These are phyloP conservation scores for Xanthia togata DNA, from an alignment of 2,888 invertebrate species.

Conservation along the genomic window DNA sequence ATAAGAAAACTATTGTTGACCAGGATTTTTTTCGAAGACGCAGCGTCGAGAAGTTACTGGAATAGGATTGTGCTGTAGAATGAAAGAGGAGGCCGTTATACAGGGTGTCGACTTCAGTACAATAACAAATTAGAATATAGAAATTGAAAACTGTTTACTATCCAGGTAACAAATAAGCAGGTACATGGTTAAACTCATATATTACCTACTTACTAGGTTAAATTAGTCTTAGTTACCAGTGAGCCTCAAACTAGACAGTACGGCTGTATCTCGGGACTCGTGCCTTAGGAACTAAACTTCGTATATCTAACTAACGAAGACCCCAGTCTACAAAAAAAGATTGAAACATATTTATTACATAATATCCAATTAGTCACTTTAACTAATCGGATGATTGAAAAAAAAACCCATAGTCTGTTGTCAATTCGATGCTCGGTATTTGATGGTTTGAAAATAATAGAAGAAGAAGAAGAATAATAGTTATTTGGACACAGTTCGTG, in stretches of 20 bases:
- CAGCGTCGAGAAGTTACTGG: background rate
- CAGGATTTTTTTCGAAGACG: background rate
- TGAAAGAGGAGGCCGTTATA: background rate
- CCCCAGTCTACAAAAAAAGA: background rate
- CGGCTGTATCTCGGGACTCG: background rate
- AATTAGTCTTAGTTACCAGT: background rate
- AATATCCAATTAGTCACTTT: background rate
- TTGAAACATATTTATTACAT: background rate
- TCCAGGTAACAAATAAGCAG: background rate
- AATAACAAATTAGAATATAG: background rate
- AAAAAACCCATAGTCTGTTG: background rate
- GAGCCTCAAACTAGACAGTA: background rate
- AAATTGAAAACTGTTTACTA: background rate
- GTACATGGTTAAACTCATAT: background rate
- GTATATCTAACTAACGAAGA: background rate
- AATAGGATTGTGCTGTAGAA: background rate
- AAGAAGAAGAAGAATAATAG: too few relatives aligned
- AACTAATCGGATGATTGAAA: background rate
- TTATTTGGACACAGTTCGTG: too few relatives aligned
- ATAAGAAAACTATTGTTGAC: slow-evolving; percentile 50
- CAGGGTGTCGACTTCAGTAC: too few relatives aligned
- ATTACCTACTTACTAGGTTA: background rate
- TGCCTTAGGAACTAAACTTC: background rate
- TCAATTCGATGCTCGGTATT: too few relatives aligned
- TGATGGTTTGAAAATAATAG: too few relatives aligned